Conservation (phyloP, 2,888 invertebrate genomes). For the Dione vanillae region DNA sequence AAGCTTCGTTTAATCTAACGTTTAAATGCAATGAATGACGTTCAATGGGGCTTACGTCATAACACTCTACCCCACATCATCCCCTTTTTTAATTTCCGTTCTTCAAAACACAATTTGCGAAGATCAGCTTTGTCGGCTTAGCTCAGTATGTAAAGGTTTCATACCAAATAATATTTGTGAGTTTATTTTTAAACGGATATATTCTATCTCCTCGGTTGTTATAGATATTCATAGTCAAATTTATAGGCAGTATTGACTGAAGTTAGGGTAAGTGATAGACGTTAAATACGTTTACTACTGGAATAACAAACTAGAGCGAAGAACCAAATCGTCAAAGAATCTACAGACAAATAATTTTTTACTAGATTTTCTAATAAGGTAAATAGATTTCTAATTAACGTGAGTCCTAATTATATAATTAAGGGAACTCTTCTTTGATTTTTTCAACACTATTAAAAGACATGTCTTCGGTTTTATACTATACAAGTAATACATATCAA, state of each 20-base stretch:
- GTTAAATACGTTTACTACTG: too few species aligned
- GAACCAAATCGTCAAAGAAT: too few species aligned
- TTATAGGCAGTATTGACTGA: background rate
- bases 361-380: too few species aligned
- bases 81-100: constrained; percentile 73
- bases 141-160: constrained; percentile 56
- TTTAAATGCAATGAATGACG: constrained; percentile 12
- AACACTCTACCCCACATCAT: constrained; percentile 32
- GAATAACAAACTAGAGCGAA: too few species aligned
- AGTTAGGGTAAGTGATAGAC: too few species aligned
- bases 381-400: too few species aligned
- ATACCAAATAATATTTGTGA: constrained; percentile 46
- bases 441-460: too few species aligned
- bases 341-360: too few species aligned
- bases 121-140: constrained; percentile 54
- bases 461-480: background rate
- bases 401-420: too few species aligned
- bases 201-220: constrained; percentile 17
- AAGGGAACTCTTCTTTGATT: too few species aligned
- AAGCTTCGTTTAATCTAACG: background rate
- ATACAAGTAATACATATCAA: background rate
- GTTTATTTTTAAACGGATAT: constrained; percentile 39
- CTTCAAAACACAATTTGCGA: constrained; percentile 61
- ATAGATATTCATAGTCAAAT: background rate
- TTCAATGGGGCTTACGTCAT: constrained; percentile 21